These are phyloP conservation scores for Orthosia gothica DNA, from an alignment of 2,888 invertebrate species.

Conservation along the genomic window DNA sequence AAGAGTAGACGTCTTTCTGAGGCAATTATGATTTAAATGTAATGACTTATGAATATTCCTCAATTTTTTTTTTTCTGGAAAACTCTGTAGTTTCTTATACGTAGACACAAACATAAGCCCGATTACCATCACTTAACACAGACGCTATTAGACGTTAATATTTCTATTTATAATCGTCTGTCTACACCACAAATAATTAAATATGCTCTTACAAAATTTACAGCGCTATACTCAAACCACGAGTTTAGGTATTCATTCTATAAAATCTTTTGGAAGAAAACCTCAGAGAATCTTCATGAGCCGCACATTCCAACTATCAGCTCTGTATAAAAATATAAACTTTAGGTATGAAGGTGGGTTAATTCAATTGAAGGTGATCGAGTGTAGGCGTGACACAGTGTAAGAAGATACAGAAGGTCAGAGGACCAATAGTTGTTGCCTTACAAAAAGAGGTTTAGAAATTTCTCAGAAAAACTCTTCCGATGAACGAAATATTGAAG, in stretches of 20 bases:
- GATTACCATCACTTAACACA: background rate
- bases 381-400: background rate
- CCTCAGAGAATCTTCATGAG: conserved; percentile 1
- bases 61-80: no score
- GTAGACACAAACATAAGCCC: no score
- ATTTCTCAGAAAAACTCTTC: background rate
- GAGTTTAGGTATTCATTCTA: background rate
- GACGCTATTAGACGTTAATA: background rate
- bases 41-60: no score
- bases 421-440: background rate
- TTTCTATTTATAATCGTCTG: background rate
- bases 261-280: conserved; percentile 1
- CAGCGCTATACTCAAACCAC: background rate
- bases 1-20: no score
- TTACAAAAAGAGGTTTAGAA: background rate
- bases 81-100: no score
- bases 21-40: no score
- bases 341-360: conserved; percentile 27
- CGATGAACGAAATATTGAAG: background rate
- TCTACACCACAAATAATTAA: conserved; percentile 4
- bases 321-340: conserved; percentile 30
- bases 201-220: background rate
- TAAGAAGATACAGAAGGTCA: conserved; percentile 22
- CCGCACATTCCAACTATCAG: conserved; percentile 3
- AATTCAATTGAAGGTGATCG: conserved; percentile 40